phyloP scores from a whole-genome alignment of 2,888 invertebrate genomes.

The Agonopterix heracliana region DNA sequence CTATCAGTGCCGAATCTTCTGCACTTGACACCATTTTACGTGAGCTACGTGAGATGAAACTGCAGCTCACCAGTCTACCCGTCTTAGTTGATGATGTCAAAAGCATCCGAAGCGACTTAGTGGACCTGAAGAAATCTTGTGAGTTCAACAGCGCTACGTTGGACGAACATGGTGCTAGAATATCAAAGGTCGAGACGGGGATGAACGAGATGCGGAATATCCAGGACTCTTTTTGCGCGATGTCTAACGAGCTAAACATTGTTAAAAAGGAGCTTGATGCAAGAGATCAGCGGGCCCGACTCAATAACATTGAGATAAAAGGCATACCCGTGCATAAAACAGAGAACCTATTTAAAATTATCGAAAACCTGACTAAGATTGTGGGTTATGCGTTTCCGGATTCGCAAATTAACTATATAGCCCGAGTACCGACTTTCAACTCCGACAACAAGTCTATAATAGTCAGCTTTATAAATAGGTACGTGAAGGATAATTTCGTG shows the following conservation, averaged over 20 bases:
- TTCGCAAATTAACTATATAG: slow-evolving; percentile 3
- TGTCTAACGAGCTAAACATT: not conserved
- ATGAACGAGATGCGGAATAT: not conserved
- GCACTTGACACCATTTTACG: not conserved
- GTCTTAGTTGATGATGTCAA: not conserved
- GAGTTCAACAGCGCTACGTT: not conserved
- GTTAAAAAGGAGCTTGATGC: not conserved
- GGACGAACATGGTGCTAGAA: not conserved
- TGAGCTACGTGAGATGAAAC: not conserved
- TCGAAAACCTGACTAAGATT: not conserved
- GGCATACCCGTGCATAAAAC: not conserved
- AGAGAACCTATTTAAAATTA: slow-evolving; percentile 2
- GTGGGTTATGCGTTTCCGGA: not conserved
- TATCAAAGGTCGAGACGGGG: not conserved
- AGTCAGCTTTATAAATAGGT: slow-evolving; percentile 9
- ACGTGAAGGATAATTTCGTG: slow-evolving; percentile 12
- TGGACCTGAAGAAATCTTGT: not conserved
- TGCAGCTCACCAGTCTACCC: not conserved
- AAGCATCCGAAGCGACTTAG: not conserved
- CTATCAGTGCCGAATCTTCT: not conserved
- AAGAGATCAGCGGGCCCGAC: not conserved
- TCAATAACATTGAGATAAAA: slow-evolving; percentile 4
- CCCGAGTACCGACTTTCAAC: too few relatives aligned
- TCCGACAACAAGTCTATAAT: slow-evolving; percentile 11
- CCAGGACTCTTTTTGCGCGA: not conserved